Evolutionary conservation across 2,888 invertebrate genomes (phyloP), one percentile per base, ranked within the genome.

Genomic region (Aphidoletes aphidimyza): DNA sequence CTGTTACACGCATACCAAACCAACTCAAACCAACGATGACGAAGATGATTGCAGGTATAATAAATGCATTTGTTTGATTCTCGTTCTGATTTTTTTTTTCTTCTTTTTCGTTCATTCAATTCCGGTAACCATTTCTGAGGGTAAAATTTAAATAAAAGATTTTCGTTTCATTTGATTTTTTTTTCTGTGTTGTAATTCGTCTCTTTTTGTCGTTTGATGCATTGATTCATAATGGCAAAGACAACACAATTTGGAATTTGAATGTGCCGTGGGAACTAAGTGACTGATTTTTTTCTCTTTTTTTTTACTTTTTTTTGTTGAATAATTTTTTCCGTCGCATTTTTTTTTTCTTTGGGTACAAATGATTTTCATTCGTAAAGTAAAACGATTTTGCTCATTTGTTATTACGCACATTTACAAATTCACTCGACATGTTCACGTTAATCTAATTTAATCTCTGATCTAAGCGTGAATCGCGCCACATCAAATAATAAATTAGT

Each of bases 141-240:
- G 81, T 81, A 81, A 81, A 39, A 81, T 81, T 81, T 81, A 81
- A 81, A 81, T 81, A 81, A 81, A 81, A 81, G 81, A 81, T 81
- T 81, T 81, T 81, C n/a, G 19, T 5, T 37, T 81, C 22, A 8
- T 22, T 19, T 36, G n/a, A 54, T 54, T 81, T n/a, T 81, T 22
- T 81, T n/a, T 22, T 37, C 37, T 37, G 9, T 19, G 78, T 36
- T 36, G 1, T n/a, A 14, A 5, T 78, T 78, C 36, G 17, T 8
- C 0, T 37, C 6, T 37, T 37, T 17, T 19, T 19, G 36, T 17
- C 9, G 6, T 36, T 36, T 5, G 19, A 36, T 37, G 26, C n/a
- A 37, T 81, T 81, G 37, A 81, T 37, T 69, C 36, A 81, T 81
- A n/a, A 81, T 22, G 81, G 81, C n/a, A 81, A 81, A 19, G 30